Evolutionary conservation across 2,113 vertebrate genomes (phyloP).

Genomic region (Chamaea fasciata): DNA sequence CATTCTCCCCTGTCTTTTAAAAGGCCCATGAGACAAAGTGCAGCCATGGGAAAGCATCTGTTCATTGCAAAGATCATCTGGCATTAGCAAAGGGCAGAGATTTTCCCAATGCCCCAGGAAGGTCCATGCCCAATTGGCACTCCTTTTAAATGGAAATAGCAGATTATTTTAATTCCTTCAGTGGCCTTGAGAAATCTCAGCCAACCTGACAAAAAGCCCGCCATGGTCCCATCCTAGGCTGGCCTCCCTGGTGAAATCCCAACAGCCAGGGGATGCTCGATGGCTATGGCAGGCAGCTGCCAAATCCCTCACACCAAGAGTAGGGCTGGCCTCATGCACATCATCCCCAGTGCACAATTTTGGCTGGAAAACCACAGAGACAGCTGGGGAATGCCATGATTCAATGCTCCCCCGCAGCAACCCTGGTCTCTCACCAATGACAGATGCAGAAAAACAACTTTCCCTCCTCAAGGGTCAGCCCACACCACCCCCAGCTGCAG

Average conservation of each 20-base stretch:
- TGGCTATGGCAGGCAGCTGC: neutral
- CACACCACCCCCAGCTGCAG: neutral
- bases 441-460: neutral
- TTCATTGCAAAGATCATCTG: neutral
- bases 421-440: neutral
- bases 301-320: accelerated
- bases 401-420: neutral
- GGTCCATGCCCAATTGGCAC: neutral
- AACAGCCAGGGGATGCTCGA: accelerated
- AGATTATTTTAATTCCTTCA: neutral
- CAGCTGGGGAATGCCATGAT: neutral
- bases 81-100: neutral
- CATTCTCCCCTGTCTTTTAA: neutral
- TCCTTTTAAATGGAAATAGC: neutral
- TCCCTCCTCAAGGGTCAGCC: neutral
- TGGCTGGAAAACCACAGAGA: neutral
- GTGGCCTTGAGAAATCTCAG: neutral
- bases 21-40: neutral
- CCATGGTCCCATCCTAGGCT: accelerated
- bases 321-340: neutral
- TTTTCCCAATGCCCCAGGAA: neutral
- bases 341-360: neutral
- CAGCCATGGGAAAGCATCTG: neutral
- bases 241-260: neutral
- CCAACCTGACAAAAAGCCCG: neutral